Percentiles rank a stretch among this genome's conserved stretches.
Conservation (phyloP, 2,888 invertebrate species). For the Kryphioiulus occultus region DNA sequence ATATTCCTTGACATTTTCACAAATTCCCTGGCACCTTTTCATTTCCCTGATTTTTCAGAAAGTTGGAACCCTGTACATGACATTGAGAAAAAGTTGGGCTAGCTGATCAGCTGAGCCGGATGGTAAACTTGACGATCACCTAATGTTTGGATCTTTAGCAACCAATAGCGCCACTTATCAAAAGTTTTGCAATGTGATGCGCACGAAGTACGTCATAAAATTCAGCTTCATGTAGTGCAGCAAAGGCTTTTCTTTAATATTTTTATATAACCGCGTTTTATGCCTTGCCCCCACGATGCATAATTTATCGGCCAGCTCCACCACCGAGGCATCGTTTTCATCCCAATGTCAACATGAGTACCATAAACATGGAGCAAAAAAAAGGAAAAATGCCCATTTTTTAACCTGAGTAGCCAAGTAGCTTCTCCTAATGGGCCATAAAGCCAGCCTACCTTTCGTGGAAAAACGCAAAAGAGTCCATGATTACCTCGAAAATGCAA, state of each 20-base stretch:
- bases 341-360: constrained; percentile 27
- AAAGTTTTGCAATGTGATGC: background rate
- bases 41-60: no score
- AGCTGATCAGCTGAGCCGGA: no score
- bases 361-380: constrained; percentile 33
- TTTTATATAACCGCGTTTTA: background rate
- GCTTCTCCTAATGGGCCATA: constrained; percentile 42
- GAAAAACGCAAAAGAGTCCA: constrained; percentile 6
- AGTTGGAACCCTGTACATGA: no score
- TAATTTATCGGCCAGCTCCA: background rate
- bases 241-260: background rate
- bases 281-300: background rate
- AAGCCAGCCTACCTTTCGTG: constrained; percentile 22
- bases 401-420: background rate
- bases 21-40: no score
- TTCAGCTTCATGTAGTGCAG: background rate
- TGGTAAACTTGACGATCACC: no score
- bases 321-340: constrained; percentile 10
- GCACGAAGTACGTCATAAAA: background rate
- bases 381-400: constrained; percentile 20
- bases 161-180: background rate
- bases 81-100: no score
- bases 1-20: no score
- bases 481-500: background rate
- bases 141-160: no score